A percentile compares a stretch with the other conserved stretches of the same genome.
These are phyloP conservation scores for Urophycis tenuis DNA, from an alignment of 2,797 vertebrate species.

Conservation along the genomic window DNA sequence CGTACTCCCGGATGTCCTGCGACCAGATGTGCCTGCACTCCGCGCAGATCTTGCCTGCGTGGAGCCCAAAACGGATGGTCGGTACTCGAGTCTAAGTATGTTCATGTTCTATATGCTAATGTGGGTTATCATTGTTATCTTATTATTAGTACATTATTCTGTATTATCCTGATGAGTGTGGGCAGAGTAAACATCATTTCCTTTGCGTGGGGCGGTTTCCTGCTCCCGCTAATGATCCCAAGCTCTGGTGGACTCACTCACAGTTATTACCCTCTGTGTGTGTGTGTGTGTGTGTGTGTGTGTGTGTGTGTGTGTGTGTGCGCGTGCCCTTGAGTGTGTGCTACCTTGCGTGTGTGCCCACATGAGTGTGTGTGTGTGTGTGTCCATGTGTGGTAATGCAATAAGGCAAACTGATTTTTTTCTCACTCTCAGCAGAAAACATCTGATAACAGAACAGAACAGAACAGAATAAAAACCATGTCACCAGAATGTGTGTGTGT, in stretches of 20 bases:
- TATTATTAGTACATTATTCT: background rate
- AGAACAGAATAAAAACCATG: background rate
- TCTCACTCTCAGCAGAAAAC: background rate
- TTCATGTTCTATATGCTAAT: too few relatives aligned
- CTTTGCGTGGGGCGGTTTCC: background rate
- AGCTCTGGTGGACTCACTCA: background rate
- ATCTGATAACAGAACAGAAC: background rate
- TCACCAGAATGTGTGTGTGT: background rate
- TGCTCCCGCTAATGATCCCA: background rate
- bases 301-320: background rate
- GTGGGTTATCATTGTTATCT: too few relatives aligned
- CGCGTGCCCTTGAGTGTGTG: background rate
- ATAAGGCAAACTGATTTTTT: background rate
- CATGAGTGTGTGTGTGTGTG: background rate
- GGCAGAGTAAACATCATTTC: background rate
- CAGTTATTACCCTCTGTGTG: background rate
- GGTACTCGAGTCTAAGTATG: too few relatives aligned
- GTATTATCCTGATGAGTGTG: background rate
- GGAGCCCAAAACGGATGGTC: too few relatives aligned
- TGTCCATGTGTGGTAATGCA: background rate
- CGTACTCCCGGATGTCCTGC: conserved; percentile 88
- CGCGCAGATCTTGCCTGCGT: conserved; percentile 97
- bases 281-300: background rate
- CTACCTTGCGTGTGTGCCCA: too few relatives aligned
- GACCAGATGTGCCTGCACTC: conserved; percentile 95